Percentiles rank a stretch among this genome's conserved stretches.
Evolutionary conservation across 2,888 invertebrate species (phyloP).

Genomic region (Ophion obscuratus): DNA sequence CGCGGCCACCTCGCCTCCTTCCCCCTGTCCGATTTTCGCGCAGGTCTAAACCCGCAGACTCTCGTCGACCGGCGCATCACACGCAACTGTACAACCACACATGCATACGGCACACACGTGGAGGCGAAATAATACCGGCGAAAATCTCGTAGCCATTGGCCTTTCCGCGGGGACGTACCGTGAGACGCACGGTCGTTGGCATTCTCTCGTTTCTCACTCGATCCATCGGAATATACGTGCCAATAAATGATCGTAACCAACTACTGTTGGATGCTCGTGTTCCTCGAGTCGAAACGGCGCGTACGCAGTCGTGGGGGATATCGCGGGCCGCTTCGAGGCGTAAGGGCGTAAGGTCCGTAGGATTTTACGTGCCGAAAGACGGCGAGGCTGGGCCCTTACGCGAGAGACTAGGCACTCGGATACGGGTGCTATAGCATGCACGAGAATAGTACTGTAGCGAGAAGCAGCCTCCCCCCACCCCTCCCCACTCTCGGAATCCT

Average conservation of each 20-base stretch:
- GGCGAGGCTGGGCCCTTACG: neutral
- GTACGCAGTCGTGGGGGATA: neutral
- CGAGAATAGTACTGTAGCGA: conserved; percentile 50
- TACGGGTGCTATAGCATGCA: conserved; percentile 5
- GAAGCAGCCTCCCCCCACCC: conserved; percentile 50
- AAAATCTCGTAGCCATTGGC: conserved; percentile 47
- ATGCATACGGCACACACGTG: conserved; percentile 7
- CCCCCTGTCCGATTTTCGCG: conserved; percentile 64
- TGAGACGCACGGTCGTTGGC: conserved; percentile 19
- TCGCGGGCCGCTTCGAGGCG: conserved; percentile 1
- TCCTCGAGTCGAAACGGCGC: neutral
- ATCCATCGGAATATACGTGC: conserved; percentile 25
- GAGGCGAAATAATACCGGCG: conserved; percentile 22
- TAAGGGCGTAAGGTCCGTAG: neutral
- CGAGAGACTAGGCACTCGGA: neutral
- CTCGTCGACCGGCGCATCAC: conserved; percentile 62
- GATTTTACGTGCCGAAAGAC: conserved; percentile 12
- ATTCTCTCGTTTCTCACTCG: conserved; percentile 14
- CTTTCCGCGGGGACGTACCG: neutral
- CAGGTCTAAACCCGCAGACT: conserved; percentile 66
- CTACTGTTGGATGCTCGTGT: neutral
- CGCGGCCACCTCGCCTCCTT: conserved; percentile 23
- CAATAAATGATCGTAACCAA: conserved; percentile 31
- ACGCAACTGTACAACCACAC: conserved; percentile 29
- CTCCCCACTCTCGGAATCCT: conserved; percentile 51